A percentile compares a stretch with the other conserved stretches of the same genome.
Conservation (phyloP, 2,888 invertebrate genomes). For the Pemphredon lugubris region DNA sequence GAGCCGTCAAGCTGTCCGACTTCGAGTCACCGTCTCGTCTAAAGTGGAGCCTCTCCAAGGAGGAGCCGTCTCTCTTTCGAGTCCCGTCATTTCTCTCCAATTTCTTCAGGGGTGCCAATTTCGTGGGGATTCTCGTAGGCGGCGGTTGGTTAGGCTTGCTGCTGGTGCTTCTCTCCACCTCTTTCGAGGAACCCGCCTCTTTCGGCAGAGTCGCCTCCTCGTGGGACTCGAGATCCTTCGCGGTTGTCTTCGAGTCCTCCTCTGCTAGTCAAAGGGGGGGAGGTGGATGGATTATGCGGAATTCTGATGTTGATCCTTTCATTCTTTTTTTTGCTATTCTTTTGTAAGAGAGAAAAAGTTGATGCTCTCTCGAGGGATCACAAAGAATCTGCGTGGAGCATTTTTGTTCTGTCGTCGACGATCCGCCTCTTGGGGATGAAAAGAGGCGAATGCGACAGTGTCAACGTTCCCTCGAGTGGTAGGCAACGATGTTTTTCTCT, state of each 20-base stretch:
- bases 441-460: constrained; percentile 33
- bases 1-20: constrained; percentile 54
- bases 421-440: constrained; percentile 27
- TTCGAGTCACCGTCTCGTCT: constrained; percentile 55
- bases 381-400: constrained; percentile 9
- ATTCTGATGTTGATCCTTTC: background rate
- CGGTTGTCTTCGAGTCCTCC: constrained; percentile 81
- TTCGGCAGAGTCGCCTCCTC: constrained; percentile 73
- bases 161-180: constrained; percentile 7
- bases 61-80: constrained; percentile 56
- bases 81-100: constrained; percentile 47
- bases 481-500: constrained; percentile 36
- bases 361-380: constrained; percentile 13
- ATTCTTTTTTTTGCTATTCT: constrained; percentile 2
- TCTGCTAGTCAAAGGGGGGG: constrained; percentile 67
- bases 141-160: constrained; percentile 52
- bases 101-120: constrained; percentile 73
- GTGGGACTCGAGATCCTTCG: constrained; percentile 77
- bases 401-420: constrained; percentile 25
- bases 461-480: constrained; percentile 47
- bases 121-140: constrained; percentile 74
- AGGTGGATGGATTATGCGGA: background rate
- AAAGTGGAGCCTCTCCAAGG: constrained; percentile 38
- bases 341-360: constrained; percentile 5
- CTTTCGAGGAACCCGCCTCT: constrained; percentile 54